These are phyloP conservation scores for Saccostrea echinata DNA, from an alignment of 1,140 invertebrate species.

Conservation along the genomic window DNA sequence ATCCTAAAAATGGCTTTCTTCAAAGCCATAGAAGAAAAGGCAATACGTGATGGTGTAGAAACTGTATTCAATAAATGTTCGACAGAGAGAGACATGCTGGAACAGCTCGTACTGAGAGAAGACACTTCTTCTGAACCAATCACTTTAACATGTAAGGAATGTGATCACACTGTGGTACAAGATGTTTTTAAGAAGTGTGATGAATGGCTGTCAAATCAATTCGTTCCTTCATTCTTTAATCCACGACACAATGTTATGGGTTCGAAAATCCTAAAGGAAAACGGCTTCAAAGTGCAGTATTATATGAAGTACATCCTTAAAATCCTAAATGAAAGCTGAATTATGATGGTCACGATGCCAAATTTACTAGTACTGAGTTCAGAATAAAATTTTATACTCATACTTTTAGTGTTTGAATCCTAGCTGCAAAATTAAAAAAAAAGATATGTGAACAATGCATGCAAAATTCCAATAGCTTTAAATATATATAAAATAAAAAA, in stretches of 20 bases:
- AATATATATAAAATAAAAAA: too few species aligned
- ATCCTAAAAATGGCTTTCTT: constrained; percentile 49
- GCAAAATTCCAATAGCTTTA: too few species aligned
- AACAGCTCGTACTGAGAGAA: neutral
- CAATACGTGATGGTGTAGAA: constrained; percentile 2
- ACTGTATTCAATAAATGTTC: neutral
- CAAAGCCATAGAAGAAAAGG: constrained; percentile 40
- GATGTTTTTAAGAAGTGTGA: constrained; percentile 35
- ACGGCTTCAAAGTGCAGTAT: neutral
- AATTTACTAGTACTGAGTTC: too few species aligned
- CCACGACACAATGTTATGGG: constrained; percentile 46
- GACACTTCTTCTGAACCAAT: neutral
- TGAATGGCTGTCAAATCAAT: neutral
- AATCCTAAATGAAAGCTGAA: neutral
- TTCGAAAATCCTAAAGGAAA: constrained; percentile 10
- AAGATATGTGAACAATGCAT: too few species aligned
- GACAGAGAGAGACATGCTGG: neutral
- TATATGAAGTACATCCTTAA: constrained; percentile 27
- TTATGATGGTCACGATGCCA: neutral
- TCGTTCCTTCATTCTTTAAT: constrained; percentile 48
- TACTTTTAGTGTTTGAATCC: too few species aligned
- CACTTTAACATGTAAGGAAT: neutral
- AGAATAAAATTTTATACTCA: too few species aligned
- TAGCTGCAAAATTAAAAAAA: too few species aligned
- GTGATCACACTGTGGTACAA: constrained; percentile 27